Evolutionary conservation across 1,140 invertebrate genomes (phyloP), one percentile per base, ranked within the genome.

Genomic region (Sarcophaga peregrina): DNA sequence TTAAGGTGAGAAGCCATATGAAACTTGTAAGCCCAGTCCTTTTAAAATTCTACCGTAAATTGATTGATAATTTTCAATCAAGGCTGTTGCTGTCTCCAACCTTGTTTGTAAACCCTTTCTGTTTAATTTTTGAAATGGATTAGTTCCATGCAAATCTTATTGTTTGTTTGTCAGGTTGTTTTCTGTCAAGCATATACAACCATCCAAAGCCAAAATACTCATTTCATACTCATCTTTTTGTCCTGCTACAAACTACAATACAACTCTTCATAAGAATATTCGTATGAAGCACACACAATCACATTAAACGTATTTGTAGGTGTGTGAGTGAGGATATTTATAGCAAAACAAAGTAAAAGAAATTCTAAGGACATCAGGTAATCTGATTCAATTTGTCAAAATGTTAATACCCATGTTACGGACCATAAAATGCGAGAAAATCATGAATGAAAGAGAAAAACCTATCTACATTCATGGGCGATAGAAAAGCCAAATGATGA

Each of bases 311-410:
- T 37, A 37, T 4, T 37, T 37, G 25, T 37, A 37, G 1, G 25
- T 37, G 25, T n/a, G n/a, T n/a, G n/a, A n/a, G n/a, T n/a, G n/a
- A n/a, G n/a, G n/a, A n/a, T n/a, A n/a, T n/a, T n/a, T n/a, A n/a
- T n/a, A n/a, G n/a, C n/a, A n/a, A n/a, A n/a, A n/a, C n/a, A n/a
- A 37, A 4, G 25, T 37, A 37, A 68, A 76, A 17, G 47, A 76
- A n/a, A 46, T n/a, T 76, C 11, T 48, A 17, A 17, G 45, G 17
- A 46, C 15, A 48, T 76, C 74, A 76, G 46, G 47, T 76, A 76
- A 76, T 76, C 48, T 76, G 74, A 76, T 76, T 76, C 74, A 76
- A 76, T 76, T 76, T 76, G 74, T 76, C 74, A 76, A 47, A 76
- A 48, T 48, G n/a, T 76, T 76, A 48, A 47, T 47, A 48, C n/a